Evolutionary conservation across 2,113 vertebrate species (phyloP), one percentile per base, ranked within the genome.

Genomic region (Misgurnus anguillicaudatus): DNA sequence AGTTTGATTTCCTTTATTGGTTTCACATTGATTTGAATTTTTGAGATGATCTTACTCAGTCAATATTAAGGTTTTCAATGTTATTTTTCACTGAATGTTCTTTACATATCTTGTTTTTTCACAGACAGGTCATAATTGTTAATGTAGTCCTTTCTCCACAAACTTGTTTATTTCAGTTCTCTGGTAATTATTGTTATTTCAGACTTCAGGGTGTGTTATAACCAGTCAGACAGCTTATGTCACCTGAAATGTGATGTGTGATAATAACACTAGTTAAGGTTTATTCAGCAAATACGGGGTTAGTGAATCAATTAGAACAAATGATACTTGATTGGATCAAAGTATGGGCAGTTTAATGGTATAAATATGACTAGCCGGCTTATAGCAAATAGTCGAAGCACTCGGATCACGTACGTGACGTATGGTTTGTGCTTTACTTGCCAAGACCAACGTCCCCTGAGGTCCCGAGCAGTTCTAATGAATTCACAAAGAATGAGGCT

Each of bases 401-500:
- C 53, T 21, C 9, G 39, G 21, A 58, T 48, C 58, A n/a, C 45
- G 24, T 67, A 55, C 9, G 39, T 41, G 17, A 31, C 13, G 9
- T 58, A 77, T 61, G 9, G 48, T n/a, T 9, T 53, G 21, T 10
- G 38, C 61, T 63, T 21, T n/a, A 60, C 36, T 69, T 60, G 13
- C 41, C 62, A 45, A 66, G 75, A 71, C 60, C 48, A n/a, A 57
- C 57, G 31, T 47, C 48, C 71, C 58, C 45, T 21, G 24, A 75
- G 73, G 80, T 75, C 62, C 21, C 41, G 42, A 41, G 47, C 47
- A 62, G 65, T 39, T 11, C 64, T 84, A 81, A 78, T 79, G 72
- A 86, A 77, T 73, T 73, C 68, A 69, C 67, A 53, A 51, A 80
- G 51, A 75, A 80, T 66, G 21, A 21, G 16, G 48, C 79, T 83